phyloP scores from a whole-genome alignment of 2,888 invertebrate species.

The Drosophila diplacantha region DNA sequence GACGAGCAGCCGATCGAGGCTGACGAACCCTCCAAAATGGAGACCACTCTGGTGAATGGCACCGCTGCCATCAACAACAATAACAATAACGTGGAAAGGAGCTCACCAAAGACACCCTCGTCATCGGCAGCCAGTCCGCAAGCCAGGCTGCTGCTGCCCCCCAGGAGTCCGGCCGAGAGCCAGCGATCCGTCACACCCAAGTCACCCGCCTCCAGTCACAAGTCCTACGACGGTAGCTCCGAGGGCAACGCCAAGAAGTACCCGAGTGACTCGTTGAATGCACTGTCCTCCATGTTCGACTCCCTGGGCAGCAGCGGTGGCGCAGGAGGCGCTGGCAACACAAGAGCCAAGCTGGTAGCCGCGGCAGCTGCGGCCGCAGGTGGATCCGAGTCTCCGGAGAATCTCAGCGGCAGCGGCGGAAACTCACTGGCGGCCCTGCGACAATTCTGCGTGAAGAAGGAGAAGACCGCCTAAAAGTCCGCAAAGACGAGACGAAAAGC shows the following conservation, averaged over 20 bases:
- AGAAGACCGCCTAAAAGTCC: conserved; percentile 78
- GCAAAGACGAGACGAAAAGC: conserved; percentile 31
- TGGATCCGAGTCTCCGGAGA: conserved; percentile 65
- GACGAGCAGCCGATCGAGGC: conserved; percentile 53
- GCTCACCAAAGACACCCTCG: conserved; percentile 62
- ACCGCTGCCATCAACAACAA: conserved; percentile 58
- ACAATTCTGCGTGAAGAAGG: conserved; percentile 97
- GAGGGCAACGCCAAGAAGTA: conserved; percentile 78
- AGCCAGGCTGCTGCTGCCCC: conserved; percentile 61
- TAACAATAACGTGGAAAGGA: conserved; percentile 63
- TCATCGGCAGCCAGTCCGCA: conserved; percentile 68
- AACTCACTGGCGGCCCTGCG: conserved; percentile 96
- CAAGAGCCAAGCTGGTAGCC: conserved; percentile 79
- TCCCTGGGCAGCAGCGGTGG: conserved; percentile 80
- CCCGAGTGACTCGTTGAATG: conserved; percentile 84
- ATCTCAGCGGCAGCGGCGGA: conserved; percentile 78
- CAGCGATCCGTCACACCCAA: conserved; percentile 89
- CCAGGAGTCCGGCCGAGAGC: conserved; percentile 85
- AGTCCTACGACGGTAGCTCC: conserved; percentile 76
- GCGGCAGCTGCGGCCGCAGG: conserved; percentile 44
- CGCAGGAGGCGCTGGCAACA: conserved; percentile 50
- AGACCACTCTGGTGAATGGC: conserved; percentile 56
- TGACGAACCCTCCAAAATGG: conserved; percentile 53
- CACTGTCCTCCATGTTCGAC: conserved; percentile 94
- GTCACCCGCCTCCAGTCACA: conserved; percentile 80